phyloP scores from a whole-genome alignment of 2,113 vertebrate genomes.

The Tringa solitaria region DNA sequence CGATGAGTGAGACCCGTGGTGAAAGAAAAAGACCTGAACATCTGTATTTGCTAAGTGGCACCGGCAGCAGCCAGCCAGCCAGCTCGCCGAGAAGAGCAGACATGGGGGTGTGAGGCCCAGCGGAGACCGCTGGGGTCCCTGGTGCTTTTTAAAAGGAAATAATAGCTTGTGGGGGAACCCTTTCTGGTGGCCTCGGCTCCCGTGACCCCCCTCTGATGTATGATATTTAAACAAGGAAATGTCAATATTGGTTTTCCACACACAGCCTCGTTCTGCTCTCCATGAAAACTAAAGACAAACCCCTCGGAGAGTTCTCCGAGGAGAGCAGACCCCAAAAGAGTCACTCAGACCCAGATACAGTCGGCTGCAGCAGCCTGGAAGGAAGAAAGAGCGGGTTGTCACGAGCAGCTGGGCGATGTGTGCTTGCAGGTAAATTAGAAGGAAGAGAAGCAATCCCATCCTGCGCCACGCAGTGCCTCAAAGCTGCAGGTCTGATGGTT shows the following conservation, averaged over 20 bases:
- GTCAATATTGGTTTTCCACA: slow-evolving; percentile 58
- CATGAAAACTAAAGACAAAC: slow-evolving; percentile 21
- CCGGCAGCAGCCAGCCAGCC: not conserved
- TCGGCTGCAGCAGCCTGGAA: not conserved
- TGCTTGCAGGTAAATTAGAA: not conserved
- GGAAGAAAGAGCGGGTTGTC: not conserved
- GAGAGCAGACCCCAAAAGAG: slow-evolving; percentile 19
- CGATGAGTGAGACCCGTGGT: not conserved
- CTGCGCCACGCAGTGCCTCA: not conserved
- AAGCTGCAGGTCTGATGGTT: not conserved
- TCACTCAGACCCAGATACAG: not conserved
- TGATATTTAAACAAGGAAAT: slow-evolving; percentile 65
- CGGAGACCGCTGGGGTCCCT: not conserved
- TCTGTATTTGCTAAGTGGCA: slow-evolving; percentile 57
- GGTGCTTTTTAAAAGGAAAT: slow-evolving; percentile 60
- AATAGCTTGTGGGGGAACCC: slow-evolving; percentile 57
- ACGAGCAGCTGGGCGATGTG: not conserved
- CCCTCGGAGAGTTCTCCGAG: not conserved
- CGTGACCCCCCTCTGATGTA: slow-evolving; percentile 45
- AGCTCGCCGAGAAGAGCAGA: slow-evolving; percentile 13
- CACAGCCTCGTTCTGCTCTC: slow-evolving; percentile 8
- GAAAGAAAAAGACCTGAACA: slow-evolving; percentile 39
- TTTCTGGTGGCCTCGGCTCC: slow-evolving; percentile 57
- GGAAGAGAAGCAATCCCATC: not conserved
- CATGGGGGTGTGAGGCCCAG: not conserved